Base-by-base conservation (phyloP, 2,113 vertebrate species). In the Gorsachius goisagi region DNA sequence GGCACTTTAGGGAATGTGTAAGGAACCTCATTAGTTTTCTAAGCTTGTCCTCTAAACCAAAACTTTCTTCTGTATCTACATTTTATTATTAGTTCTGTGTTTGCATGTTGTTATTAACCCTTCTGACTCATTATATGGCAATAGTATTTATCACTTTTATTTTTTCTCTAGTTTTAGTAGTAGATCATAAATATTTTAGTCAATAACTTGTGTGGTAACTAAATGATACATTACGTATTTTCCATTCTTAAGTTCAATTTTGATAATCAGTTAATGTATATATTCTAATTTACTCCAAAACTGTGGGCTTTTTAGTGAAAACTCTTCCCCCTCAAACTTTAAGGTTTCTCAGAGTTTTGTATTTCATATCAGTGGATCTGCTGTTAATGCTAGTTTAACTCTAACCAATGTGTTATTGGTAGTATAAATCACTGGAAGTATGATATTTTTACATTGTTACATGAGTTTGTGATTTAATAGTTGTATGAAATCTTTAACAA, bases 291-390 rank as follows among this genome's bases (percentile, higher is more conserved):
- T 37, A 30, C 3, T 52, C 5, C 13, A n/a, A 87, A 87, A 33
- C 5, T 28, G 1, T 52, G 24, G 16, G 6, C 0, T 16, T 27
- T 86, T 74, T 52, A 22, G 15, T 59, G 39, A 26, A 82, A 74
- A 37, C 1, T 1, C 4, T 33, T 35, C 6, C 4, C 9, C 9
- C 3, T 5, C 2, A 6, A 53, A 35, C 20, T 39, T 62, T 39
- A 41, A 41, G 30, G 35, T 83, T 79, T 90, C 37, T 30, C 15
- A 28, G 26, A 78, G 76, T 44, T 80, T 41, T 79, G 1, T 53
- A 19, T 17, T 13, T 56, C 32, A 3, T 53, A 39, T n/a, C 10
- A 52, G 5, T 37, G 7, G 10, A 58, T 73, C 30, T 83, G 16
- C 22, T 76, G 9, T 32, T 80, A 89, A 75, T 56, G 30, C 1